Base-by-base conservation (phyloP, 2,797 vertebrate species). In the Erithacus rubecula region DNA sequence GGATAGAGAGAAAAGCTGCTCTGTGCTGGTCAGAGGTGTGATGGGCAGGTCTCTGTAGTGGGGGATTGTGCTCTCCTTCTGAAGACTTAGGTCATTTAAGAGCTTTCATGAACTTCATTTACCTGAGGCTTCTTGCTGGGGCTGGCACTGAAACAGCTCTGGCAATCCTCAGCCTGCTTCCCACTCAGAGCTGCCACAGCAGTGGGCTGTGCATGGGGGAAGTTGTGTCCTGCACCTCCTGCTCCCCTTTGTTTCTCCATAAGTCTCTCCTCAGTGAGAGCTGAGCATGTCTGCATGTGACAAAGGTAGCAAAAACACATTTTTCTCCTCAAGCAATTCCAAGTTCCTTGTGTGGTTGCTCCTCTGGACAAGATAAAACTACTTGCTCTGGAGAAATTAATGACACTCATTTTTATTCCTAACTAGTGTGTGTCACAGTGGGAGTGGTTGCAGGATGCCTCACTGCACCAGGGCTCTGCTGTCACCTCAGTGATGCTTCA, bases 141-240 rank as follows among this genome's bases (percentile, higher is more conserved):
- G n/a, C 15, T 29, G 15, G 22, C 39, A 14, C n/a, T n/a, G n/a
- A n/a, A n/a, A n/a, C 34, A 1, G 3, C 36, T 77, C 47, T 0
- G 21, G 37, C 55, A 51, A 0, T 51, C 24, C 63, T 62, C 34
- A 79, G n/a, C 39, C 47, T 65, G 47, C 51, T 68, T 51, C 62
- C 37, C 24, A 4, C 18, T 0, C 4, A 23, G 62, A 64, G 34
- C n/a, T 64, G 43, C 67, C 22, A 2, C 5, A 39, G 36, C 69
- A 83, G 27, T 29, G 47, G 39, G 32, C 2, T 69, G 15, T 15
- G 27, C 4, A 0, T 5, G 29, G 52, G 16, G 11, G 6, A 59
- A 13, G 16, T 23, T 55, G 10, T 67, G 30, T 68, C n/a, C 1
- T 36, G 46, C 69, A 24, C 4, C 15, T 71, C 47, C 51, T 58